These are phyloP conservation scores for Lithophane leautieri DNA, from an alignment of 2,888 invertebrate genomes.

Conservation along the genomic window DNA sequence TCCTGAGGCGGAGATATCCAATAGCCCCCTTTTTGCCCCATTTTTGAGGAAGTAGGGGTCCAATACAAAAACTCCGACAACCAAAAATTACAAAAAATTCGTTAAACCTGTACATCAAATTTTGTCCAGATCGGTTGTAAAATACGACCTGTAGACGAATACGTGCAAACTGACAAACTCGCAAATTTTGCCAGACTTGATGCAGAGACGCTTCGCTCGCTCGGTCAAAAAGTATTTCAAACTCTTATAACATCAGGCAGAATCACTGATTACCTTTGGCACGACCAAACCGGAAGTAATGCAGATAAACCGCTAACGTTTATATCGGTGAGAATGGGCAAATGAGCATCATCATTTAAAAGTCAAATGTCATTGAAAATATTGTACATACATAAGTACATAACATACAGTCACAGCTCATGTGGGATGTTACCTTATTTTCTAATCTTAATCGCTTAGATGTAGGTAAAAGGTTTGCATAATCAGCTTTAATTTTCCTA, in stretches of 20 bases:
- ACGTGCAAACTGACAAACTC: too few species aligned
- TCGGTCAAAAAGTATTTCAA: slow-evolving; percentile 2
- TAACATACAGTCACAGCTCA: slow-evolving; percentile 17
- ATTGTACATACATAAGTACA: background rate
- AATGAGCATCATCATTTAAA: slow-evolving; percentile 39
- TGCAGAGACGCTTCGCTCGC: too few species aligned
- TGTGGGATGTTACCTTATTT: background rate
- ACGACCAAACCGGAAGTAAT: slow-evolving; percentile 47
- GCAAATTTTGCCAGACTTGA: too few species aligned
- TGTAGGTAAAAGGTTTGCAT: background rate
- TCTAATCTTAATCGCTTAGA: background rate
- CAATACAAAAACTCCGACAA: too few species aligned
- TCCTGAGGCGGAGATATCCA: too few species aligned
- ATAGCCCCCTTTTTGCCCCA: too few species aligned
- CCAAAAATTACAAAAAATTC: too few species aligned
- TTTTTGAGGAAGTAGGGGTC: too few species aligned
- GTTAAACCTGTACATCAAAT: too few species aligned
- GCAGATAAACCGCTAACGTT: slow-evolving; percentile 45
- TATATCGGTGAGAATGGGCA: slow-evolving; percentile 28
- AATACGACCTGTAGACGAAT: too few species aligned
- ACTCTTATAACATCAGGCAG: slow-evolving; percentile 14
- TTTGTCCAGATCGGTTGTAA: too few species aligned
- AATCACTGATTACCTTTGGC: slow-evolving; percentile 40
- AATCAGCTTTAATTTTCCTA: too few species aligned
- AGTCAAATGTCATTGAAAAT: slow-evolving; percentile 48